Evolutionary conservation across 1,140 invertebrate genomes (phyloP), one percentile per base, ranked within the genome.

Genomic region (Mesaphorura yosii): DNA sequence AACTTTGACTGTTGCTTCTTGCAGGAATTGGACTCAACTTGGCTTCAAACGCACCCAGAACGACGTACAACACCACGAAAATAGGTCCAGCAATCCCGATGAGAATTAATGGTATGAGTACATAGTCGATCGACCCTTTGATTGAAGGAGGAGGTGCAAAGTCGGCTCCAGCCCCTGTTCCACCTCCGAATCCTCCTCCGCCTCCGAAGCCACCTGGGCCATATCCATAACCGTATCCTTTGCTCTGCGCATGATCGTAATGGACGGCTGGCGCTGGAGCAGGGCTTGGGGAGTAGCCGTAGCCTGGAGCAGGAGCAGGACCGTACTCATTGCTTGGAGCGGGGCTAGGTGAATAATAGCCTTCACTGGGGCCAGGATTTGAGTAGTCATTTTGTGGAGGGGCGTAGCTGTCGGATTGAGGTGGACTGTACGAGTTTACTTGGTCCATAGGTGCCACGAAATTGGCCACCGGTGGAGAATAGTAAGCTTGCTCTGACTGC

Each of bases 41-140:
- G 0, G 54, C 51, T 26, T 60, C 58, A 39, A 60, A 57, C 1
- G 46, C 34, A 20, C 58, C 58, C n/a, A 60, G 28, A 28, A 60
- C 47, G 15, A 60, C 58, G 25, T 60, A 60, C 1, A 60, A 17
- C 1, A 60, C 58, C 1, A 60, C 58, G 48, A 60, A 60, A 34
- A 60, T 57, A 1, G 58, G 58, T 3, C 54, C 58, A 34, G 54
- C 51, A 28, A 60, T 57, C 23, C 58, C 58, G 14, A 60, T 56
- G 1, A 60, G 51, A 27, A 60, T 60, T 5, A 60, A 41, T 2
- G 58, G 58, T 31, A 60, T 60, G 2, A 60, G 48, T 20, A 60
- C 41, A 38, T 60, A 60, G 27, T 60, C 58, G 19, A 60, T 57
- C 1, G 58, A 55, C 10, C 58, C 58, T 38, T 60, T 60, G 25